phyloP scores from a whole-genome alignment of 2,888 invertebrate genomes.

The Temnothorax rugatulus region DNA sequence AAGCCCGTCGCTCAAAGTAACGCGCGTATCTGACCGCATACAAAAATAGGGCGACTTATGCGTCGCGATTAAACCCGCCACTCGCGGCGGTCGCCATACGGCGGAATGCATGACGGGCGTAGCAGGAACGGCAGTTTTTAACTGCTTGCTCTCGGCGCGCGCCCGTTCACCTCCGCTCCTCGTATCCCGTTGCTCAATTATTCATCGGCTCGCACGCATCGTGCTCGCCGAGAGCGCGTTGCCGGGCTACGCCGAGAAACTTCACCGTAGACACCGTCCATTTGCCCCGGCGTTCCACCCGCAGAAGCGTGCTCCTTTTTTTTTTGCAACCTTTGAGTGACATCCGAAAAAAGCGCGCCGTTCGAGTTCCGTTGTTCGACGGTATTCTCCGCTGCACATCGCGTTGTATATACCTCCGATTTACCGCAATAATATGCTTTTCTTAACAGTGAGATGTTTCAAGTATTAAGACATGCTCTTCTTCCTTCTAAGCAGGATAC shows the following conservation, averaged over 20 bases:
- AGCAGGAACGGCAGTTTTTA: constrained; percentile 32
- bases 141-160: constrained; percentile 8
- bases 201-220: constrained; percentile 62
- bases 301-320: neutral
- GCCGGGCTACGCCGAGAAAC: neutral
- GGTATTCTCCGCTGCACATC: neutral
- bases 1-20: constrained; percentile 11
- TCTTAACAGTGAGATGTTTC: neutral
- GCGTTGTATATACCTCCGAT: neutral
- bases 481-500: neutral
- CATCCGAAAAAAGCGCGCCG: neutral
- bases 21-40: neutral
- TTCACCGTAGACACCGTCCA: neutral
- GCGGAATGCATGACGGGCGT: constrained; percentile 31
- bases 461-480: neutral
- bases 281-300: neutral
- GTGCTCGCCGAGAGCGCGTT: constrained; percentile 58
- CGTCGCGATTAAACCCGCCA: constrained; percentile 42
- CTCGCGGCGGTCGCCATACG: constrained; percentile 4
- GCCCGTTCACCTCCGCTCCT: constrained; percentile 21
- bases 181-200: constrained; percentile 65
- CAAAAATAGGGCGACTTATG: constrained; percentile 38
- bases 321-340: constrained; percentile 5
- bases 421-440: neutral
- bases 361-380: neutral